These are phyloP conservation scores for Cyclargus thomasi DNA, from an alignment of 1,140 invertebrate genomes.

Conservation along the genomic window DNA sequence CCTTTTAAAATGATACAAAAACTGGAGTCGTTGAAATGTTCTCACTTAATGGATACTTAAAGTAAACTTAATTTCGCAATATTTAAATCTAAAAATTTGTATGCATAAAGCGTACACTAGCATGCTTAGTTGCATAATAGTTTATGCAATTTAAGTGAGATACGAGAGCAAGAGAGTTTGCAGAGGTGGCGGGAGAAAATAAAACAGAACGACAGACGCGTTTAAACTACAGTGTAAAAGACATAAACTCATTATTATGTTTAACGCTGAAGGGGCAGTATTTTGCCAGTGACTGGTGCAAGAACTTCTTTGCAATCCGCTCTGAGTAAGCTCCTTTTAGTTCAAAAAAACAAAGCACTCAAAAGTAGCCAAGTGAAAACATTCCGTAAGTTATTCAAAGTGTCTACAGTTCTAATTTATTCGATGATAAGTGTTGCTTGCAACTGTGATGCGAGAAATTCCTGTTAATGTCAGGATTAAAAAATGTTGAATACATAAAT, in stretches of 20 bases:
- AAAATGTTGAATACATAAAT: no score
- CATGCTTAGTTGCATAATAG: neutral
- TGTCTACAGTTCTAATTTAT: neutral
- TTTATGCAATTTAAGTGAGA: neutral
- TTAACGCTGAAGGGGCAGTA: neutral
- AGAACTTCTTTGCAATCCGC: neutral
- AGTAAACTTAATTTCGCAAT: no score
- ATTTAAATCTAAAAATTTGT: no score
- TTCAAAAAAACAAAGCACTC: neutral
- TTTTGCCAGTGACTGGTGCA: neutral
- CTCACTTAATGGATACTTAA: no score
- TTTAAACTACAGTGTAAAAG: neutral
- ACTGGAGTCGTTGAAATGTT: no score
- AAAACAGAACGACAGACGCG: neutral
- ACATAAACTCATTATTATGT: neutral
- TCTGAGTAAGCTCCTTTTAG: neutral
- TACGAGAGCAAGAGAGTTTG: neutral
- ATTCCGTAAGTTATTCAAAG: neutral
- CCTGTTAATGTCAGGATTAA: no score
- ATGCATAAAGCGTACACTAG: neutral
- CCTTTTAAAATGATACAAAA: no score
- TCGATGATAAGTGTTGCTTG: no score
- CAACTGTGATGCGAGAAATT: no score
- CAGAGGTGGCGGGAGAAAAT: neutral
- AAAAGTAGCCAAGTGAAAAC: neutral